phyloP scores from a whole-genome alignment of 2,888 invertebrate species.

The Mactromeris polynyma region DNA sequence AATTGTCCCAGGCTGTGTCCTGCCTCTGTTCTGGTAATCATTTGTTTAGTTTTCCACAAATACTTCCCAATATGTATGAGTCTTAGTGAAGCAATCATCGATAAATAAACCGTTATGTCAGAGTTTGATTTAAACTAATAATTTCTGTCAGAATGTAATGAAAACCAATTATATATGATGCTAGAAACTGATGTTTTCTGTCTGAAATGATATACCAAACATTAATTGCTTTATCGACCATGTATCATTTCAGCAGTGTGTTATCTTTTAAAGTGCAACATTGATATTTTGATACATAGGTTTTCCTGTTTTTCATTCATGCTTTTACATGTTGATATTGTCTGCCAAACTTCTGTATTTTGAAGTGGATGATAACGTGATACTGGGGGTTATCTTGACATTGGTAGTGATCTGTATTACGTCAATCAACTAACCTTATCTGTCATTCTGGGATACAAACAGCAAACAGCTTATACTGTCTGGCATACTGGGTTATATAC shows the following conservation, averaged over 20 bases:
- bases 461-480: too few relatives aligned
- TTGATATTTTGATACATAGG: neutral
- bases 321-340: neutral
- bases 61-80: neutral
- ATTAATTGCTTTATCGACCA: neutral
- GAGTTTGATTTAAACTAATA: constrained; percentile 2
- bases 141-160: neutral
- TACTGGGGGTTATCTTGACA: too few relatives aligned
- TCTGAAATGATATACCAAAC: neutral
- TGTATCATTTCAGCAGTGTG: neutral
- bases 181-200: neutral
- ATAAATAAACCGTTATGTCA: constrained; percentile 13
- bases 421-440: too few relatives aligned
- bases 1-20: too few relatives aligned
- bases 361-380: too few relatives aligned
- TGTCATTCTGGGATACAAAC: too few relatives aligned
- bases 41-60: too few relatives aligned
- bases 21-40: too few relatives aligned
- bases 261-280: neutral
- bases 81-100: neutral
- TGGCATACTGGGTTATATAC: too few relatives aligned
- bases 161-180: neutral
- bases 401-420: too few relatives aligned
- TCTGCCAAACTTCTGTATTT: neutral
- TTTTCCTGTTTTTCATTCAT: neutral